phyloP scores from a whole-genome alignment of 2,888 invertebrate species.

The Drosophila anceps region DNA sequence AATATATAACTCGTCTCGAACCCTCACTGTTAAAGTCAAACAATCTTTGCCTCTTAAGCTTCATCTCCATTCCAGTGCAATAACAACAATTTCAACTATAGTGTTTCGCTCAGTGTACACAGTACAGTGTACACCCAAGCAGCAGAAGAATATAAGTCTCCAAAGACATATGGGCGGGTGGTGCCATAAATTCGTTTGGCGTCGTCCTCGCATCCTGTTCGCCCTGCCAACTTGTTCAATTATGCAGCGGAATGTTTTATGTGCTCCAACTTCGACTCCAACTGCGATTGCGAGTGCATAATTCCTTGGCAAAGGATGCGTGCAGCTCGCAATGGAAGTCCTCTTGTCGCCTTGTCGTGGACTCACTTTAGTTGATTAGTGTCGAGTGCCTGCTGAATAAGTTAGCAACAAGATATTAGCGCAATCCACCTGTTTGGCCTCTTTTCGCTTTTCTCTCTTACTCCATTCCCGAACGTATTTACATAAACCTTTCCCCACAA shows the following conservation, averaged over 20 bases:
- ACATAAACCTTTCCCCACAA: conserved; percentile 52
- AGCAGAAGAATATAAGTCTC: conserved; percentile 66
- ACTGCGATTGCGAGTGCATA: conserved; percentile 61
- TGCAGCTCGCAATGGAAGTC: conserved; percentile 30
- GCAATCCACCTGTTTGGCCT: conserved; percentile 41
- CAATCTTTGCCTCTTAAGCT: too few species aligned
- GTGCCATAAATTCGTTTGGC: conserved; percentile 75
- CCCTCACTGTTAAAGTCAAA: not conserved
- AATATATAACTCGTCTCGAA: too few species aligned
- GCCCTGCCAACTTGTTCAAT: conserved; percentile 77
- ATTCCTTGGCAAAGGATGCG: conserved; percentile 66
- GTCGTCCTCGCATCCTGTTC: conserved; percentile 43
- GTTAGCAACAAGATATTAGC: conserved; percentile 62
- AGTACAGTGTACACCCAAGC: conserved; percentile 3
- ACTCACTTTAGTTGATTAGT: conserved; percentile 78
- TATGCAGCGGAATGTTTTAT: conserved; percentile 83
- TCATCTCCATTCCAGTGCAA: not conserved
- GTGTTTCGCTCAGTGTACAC: conserved; percentile 10
- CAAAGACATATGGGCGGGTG: conserved; percentile 69
- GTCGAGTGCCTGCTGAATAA: conserved; percentile 75
- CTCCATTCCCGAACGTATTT: conserved; percentile 24
- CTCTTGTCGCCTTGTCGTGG: conserved; percentile 10
- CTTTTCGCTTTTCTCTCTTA: not conserved
- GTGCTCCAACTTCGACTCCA: conserved; percentile 35
- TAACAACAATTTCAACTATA: too few species aligned